These are phyloP conservation scores for Notolabrus celidotus DNA, from an alignment of 2,797 vertebrate species.

Conservation along the genomic window DNA sequence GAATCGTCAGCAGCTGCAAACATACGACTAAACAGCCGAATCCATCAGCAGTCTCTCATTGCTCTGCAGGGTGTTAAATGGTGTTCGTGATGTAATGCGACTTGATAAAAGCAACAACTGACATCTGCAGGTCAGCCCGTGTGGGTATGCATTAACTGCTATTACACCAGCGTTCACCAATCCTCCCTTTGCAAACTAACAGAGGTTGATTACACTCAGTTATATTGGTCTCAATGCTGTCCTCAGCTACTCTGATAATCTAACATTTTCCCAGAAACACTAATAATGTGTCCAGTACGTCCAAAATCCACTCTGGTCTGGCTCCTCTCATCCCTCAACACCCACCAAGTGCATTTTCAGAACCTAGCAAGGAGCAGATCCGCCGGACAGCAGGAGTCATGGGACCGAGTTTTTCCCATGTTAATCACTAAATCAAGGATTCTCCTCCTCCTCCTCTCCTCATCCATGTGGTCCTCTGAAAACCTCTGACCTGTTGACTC, in stretches of 20 bases:
- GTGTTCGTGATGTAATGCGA: conserved; percentile 12
- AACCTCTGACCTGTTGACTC: too few species aligned
- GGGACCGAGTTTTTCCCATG: too few species aligned
- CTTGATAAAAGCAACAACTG: conserved; percentile 23
- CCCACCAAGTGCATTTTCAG: too few species aligned
- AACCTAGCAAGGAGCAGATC: too few species aligned
- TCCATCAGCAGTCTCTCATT: conserved; percentile 43
- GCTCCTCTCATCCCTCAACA: too few species aligned
- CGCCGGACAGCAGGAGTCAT: too few species aligned
- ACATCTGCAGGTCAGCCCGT: conserved; percentile 32
- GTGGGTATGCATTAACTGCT: conserved; percentile 15
- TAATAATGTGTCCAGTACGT: too few species aligned
- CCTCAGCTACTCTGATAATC: conserved; percentile 24
- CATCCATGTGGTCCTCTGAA: too few species aligned
- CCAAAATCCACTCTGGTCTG: too few species aligned
- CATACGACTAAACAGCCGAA: not conserved
- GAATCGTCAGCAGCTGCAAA: conserved; percentile 1
- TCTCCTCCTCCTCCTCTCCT: too few species aligned
- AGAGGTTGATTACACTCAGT: conserved; percentile 14
- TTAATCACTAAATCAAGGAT: too few species aligned
- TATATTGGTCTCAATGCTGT: conserved; percentile 1
- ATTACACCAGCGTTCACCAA: conserved; percentile 16
- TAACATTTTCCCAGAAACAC: too few species aligned
- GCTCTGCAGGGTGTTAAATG: conserved; percentile 29
- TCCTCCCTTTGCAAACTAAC: not conserved